These are phyloP conservation scores for Ameiurus melas DNA, from an alignment of 2,113 vertebrate genomes.

Conservation along the genomic window DNA sequence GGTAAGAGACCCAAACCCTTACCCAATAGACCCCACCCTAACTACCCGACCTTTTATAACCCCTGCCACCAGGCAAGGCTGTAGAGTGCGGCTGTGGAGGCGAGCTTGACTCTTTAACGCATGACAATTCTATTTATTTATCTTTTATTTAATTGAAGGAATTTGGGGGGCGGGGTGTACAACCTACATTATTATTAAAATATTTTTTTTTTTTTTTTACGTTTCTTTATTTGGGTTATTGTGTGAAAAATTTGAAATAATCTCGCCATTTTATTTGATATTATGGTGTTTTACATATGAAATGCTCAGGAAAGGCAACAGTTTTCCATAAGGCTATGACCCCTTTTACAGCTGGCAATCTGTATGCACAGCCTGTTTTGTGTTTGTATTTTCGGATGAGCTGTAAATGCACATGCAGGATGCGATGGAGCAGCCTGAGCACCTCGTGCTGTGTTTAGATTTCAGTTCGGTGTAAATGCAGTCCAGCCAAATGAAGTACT, in stretches of 20 bases:
- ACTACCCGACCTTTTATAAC: conserved; percentile 12
- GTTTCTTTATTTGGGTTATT: not conserved
- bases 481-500: conserved; percentile 14
- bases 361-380: conserved; percentile 12
- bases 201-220: too few relatives aligned
- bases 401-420: not conserved
- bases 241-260: not conserved
- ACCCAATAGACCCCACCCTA: conserved; percentile 28
- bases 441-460: conserved; percentile 42
- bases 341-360: conserved; percentile 33
- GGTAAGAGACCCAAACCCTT: conserved; percentile 69
- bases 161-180: not conserved
- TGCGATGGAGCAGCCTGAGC: conserved; percentile 22
- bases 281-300: not conserved
- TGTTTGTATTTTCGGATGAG: not conserved
- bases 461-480: conserved; percentile 35
- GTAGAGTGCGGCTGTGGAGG: conserved; percentile 40
- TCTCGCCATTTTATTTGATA: not conserved
- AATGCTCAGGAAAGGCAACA: not conserved
- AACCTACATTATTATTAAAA: not conserved
- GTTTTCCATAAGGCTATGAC: conserved; percentile 14
- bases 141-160: not conserved
- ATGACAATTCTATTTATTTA: not conserved
- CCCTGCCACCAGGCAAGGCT: conserved; percentile 47
- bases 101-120: not conserved